Evolutionary conservation across 2,888 invertebrate species (phyloP).

Genomic region (Troilus luridus): DNA sequence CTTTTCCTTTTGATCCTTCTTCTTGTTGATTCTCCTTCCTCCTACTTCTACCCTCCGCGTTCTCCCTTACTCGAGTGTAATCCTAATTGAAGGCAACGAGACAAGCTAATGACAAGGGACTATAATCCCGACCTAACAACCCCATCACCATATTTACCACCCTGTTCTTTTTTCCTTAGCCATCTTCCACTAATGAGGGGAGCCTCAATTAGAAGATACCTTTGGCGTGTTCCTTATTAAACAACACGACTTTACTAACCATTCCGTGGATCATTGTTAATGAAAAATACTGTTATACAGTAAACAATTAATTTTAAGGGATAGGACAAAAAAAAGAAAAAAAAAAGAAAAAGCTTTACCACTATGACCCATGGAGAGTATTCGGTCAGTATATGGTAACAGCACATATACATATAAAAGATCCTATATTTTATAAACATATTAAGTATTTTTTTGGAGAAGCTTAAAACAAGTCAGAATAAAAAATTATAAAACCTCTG

Average conservation of each 20-base stretch:
- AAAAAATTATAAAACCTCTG: too few species aligned
- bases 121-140: neutral
- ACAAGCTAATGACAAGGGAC: slow-evolving; percentile 6
- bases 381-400: too few species aligned
- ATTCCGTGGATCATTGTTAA: neutral
- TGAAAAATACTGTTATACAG: too few species aligned
- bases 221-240: neutral
- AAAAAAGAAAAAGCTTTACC: too few species aligned
- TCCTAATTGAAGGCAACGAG: slow-evolving; percentile 1
- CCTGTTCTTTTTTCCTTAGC: neutral
- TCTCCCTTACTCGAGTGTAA: neutral
- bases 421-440: too few species aligned
- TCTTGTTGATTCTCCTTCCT: neutral
- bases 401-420: too few species aligned
- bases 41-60: too few species aligned
- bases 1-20: neutral
- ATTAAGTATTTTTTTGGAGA: too few species aligned
- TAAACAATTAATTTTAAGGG: too few species aligned
- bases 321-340: too few species aligned
- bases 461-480: too few species aligned
- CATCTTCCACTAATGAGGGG: neutral
- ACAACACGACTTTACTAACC: neutral
- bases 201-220: neutral
- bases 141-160: slow-evolving; percentile 21
- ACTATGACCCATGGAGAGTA: too few species aligned